phyloP scores from a whole-genome alignment of 2,797 vertebrate genomes.

The Xerus rutilus region DNA sequence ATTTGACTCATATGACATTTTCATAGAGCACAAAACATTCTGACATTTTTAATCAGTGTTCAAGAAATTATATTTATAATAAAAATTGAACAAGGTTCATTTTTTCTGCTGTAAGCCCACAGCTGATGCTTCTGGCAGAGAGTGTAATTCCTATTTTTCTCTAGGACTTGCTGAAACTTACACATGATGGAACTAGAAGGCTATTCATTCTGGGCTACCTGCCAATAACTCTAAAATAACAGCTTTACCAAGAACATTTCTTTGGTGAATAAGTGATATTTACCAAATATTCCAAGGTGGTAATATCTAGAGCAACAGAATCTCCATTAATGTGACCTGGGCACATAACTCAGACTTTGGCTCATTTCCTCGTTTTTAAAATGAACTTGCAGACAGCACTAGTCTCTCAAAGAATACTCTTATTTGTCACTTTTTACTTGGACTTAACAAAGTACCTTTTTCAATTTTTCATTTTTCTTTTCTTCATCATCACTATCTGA shows the following conservation, averaged over 20 bases:
- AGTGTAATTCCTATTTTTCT: conserved; percentile 36
- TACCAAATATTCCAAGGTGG: neutral
- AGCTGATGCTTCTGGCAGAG: neutral
- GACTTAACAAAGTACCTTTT: conserved; percentile 90
- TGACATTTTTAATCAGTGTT: conserved; percentile 25
- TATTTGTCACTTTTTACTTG: neutral
- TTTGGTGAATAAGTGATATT: neutral
- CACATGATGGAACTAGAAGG: neutral
- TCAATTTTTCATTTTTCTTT: conserved; percentile 97
- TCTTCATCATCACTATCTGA: conserved; percentile 96
- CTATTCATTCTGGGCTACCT: neutral
- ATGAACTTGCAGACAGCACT: neutral
- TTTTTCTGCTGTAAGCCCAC: conserved; percentile 27
- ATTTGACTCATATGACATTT: neutral
- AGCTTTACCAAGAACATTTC: neutral
- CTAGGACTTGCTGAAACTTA: neutral
- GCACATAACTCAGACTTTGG: neutral
- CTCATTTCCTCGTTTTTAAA: neutral
- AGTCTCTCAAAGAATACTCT: neutral
- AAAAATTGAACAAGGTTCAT: conserved; percentile 21
- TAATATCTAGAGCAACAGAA: neutral
- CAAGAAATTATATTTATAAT: conserved; percentile 25
- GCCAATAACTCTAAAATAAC: neutral
- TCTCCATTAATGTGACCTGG: neutral
- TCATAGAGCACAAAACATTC: conserved; percentile 17